Evolutionary conservation across 1,140 invertebrate genomes (phyloP), one percentile per base, ranked within the genome.

Genomic region (Samia ricini): DNA sequence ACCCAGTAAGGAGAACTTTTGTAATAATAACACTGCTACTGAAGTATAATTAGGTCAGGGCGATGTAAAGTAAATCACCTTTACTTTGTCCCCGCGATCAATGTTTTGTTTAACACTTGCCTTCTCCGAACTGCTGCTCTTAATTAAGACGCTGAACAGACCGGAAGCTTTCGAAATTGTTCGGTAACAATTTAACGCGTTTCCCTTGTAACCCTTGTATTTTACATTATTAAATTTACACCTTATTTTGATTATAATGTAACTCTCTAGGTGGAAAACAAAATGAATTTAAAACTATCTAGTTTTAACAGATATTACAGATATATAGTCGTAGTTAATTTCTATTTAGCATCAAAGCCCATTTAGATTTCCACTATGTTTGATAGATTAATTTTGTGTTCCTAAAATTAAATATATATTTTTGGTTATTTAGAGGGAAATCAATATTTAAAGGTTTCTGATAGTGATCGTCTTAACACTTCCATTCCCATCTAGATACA

Each of bases 81-180:
- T 42, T 15, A 42, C 15, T 42, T 42, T 42, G 33, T 42, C 33
- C 33, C 33, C 33, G 18, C 56, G 56, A 57, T 57, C 56, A 36
- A 57, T 57, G 20, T 33, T 57, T 26, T 26, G 26, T 57, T 42
- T 12, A 42, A 36, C 26, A 33, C 26, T 18, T 36, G 21, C 56
- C 18, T 36, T 42, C 56, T 19, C 24, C 19, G 10, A 33, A 57
- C 26, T 20, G 24, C 56, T 42, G 26, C 56, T 33, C 56, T 57
- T 57, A 57, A 57, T 57, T 57, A 57, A 57, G 56, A 57, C 26
- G 6, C 21, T n/a, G 56, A 42, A 57, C 24, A 19, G 56, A 15
- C 19, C 8, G 24, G 22, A 57, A 19, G n/a, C 33, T 42, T 42
- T 42, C 10, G 12, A 42, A 42, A 15, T 42, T 42, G 4, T 42